Conservation (phyloP, 2,888 invertebrate genomes). For the Tenodera sinensis region DNA sequence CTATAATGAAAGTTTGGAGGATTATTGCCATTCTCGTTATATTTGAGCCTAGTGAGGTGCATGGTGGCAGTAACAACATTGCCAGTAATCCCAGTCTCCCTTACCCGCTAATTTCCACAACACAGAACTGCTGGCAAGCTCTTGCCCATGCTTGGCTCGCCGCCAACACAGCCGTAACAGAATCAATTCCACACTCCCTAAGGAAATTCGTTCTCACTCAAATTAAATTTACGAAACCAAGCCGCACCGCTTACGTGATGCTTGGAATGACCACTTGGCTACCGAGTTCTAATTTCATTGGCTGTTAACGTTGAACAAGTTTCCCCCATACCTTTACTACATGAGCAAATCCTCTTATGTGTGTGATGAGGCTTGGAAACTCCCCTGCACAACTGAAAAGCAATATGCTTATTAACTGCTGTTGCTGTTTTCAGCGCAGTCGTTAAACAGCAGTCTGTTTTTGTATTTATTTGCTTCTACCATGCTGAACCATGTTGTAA, state of each 20-base stretch:
- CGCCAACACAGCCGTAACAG: neutral
- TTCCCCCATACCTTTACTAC: neutral
- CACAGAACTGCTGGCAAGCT: neutral
- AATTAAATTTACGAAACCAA: neutral
- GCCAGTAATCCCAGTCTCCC: neutral
- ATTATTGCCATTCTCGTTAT: too few species aligned
- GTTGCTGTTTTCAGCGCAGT: neutral
- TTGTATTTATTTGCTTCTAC: neutral
- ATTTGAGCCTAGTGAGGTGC: too few species aligned
- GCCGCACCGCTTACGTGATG: neutral
- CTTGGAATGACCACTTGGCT: neutral
- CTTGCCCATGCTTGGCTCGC: neutral
- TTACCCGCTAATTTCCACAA: neutral
- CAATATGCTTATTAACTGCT: neutral
- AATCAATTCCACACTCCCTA: neutral
- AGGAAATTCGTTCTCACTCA: neutral
- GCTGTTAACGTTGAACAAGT: neutral
- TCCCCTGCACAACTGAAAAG: neutral
- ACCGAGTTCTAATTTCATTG: neutral
- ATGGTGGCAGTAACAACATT: neutral
- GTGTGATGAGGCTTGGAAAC: neutral
- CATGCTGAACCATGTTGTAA: neutral
- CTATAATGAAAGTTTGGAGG: too few species aligned
- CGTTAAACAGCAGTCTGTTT: neutral
- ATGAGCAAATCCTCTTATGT: neutral